A percentile compares a stretch with the other conserved stretches of the same genome.
These are phyloP conservation scores for Xiphophorus maculatus DNA, from an alignment of 2,113 vertebrate genomes.

Conservation along the genomic window DNA sequence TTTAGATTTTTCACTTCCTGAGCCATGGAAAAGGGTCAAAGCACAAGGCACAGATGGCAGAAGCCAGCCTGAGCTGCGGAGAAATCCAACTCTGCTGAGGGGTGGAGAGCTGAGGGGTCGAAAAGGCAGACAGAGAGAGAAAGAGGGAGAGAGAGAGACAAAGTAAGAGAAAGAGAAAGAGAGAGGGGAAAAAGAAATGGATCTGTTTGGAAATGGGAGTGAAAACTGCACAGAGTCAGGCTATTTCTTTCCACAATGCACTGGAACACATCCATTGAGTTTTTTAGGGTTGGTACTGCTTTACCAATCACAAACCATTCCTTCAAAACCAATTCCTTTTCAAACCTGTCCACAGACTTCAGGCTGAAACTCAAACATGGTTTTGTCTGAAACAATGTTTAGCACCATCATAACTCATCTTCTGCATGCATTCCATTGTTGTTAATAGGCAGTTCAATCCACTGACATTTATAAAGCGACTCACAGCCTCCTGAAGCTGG, in stretches of 20 bases:
- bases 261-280: conserved; percentile 54
- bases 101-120: conserved; percentile 58
- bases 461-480: conserved; percentile 45
- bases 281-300: conserved; percentile 28
- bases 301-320: conserved; percentile 32
- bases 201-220: conserved; percentile 66
- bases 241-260: conserved; percentile 64
- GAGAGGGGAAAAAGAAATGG: conserved; percentile 68
- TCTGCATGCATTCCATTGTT: background rate
- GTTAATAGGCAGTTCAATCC: conserved; percentile 34
- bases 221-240: conserved; percentile 56
- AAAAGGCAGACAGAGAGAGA: conserved; percentile 54
- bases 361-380: conserved; percentile 11
- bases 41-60: conserved; percentile 72
- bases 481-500: conserved; percentile 34
- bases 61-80: conserved; percentile 47
- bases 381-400: conserved; percentile 29
- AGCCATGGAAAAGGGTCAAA: conserved; percentile 67
- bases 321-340: conserved; percentile 45
- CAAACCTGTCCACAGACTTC: conserved; percentile 18
- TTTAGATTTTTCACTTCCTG: conserved; percentile 62
- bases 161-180: background rate
- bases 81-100: conserved; percentile 58
- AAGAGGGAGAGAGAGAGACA: conserved; percentile 16
- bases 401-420: conserved; percentile 6